Evolutionary conservation across 2,113 vertebrate genomes (phyloP).

Genomic region (Hyperopisus bebe): DNA sequence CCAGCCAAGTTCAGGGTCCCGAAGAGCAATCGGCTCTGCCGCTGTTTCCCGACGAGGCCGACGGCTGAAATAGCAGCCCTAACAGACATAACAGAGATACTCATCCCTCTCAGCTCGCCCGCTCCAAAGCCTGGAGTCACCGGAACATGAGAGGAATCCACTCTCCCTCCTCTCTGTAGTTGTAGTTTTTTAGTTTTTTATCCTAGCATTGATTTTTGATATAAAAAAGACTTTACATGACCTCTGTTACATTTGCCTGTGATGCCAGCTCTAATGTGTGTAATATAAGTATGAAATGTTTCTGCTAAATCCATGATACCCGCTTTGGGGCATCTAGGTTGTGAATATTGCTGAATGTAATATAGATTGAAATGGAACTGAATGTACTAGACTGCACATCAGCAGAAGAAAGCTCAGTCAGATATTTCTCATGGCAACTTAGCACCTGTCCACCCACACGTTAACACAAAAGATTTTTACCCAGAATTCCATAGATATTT

Average conservation of each 20-base stretch:
- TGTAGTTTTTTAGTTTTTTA: too few relatives aligned
- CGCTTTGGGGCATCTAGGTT: not conserved
- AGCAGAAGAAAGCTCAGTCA: not conserved
- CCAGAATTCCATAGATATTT: not conserved
- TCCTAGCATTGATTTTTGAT: not conserved
- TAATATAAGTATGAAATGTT: not conserved
- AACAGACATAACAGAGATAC: not conserved
- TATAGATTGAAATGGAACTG: not conserved
- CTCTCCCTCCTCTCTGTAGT: not conserved
- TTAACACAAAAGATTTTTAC: not conserved
- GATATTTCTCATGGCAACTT: not conserved
- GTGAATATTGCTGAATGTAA: conserved; percentile 2
- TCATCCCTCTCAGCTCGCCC: not conserved
- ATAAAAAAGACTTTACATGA: not conserved
- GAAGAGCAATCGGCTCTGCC: not conserved
- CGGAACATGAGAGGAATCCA: not conserved
- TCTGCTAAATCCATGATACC: not conserved
- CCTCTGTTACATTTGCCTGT: not conserved
- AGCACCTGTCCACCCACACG: conserved; percentile 11
- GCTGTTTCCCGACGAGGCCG: not conserved
- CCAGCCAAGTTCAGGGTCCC: not conserved
- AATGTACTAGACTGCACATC: not conserved
- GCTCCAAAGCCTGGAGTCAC: not conserved
- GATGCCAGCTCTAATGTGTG: not conserved
- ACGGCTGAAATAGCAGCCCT: not conserved